Percentiles rank a stretch among this genome's conserved stretches.
phyloP scores from a whole-genome alignment of 1,140 invertebrate genomes.

The Scaptomyza graminum region DNA sequence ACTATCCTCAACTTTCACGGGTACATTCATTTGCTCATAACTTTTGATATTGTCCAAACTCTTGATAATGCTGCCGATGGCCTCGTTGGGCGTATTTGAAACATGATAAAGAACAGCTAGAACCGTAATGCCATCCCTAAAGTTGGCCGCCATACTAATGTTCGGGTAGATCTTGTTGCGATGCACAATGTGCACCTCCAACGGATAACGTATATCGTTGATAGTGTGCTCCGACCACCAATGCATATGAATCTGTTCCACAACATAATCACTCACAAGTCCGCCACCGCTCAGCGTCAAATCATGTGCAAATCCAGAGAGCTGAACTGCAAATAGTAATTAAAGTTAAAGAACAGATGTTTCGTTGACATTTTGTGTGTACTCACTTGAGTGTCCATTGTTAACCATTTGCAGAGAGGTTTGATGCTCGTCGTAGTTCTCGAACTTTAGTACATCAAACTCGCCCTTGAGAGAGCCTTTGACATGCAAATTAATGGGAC shows the following conservation, averaged over 20 bases:
- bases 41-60: constrained; percentile 70
- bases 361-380: background rate
- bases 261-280: constrained; percentile 84
- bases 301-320: constrained; percentile 80
- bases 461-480: constrained; percentile 70
- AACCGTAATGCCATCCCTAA: constrained; percentile 88
- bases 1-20: constrained; percentile 83
- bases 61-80: constrained; percentile 70
- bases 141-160: constrained; percentile 85
- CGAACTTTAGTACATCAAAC: constrained; percentile 79
- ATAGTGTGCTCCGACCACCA: constrained; percentile 92
- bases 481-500: constrained; percentile 84
- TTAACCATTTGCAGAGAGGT: constrained; percentile 82
- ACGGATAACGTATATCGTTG: constrained; percentile 85
- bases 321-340: constrained; percentile 77
- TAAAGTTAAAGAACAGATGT: background rate
- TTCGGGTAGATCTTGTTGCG: constrained; percentile 86
- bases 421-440: constrained; percentile 79
- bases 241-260: constrained; percentile 91
- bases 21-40: constrained; percentile 84
- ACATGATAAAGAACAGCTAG: constrained; percentile 89
- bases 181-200: constrained; percentile 90
- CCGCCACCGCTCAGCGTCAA: constrained; percentile 85
- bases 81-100: constrained; percentile 55
- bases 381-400: constrained; percentile 85